A percentile compares a stretch with the other conserved stretches of the same genome.
Conservation (phyloP, 2,797 vertebrate genomes). For the Sebastes taczanowskii region DNA sequence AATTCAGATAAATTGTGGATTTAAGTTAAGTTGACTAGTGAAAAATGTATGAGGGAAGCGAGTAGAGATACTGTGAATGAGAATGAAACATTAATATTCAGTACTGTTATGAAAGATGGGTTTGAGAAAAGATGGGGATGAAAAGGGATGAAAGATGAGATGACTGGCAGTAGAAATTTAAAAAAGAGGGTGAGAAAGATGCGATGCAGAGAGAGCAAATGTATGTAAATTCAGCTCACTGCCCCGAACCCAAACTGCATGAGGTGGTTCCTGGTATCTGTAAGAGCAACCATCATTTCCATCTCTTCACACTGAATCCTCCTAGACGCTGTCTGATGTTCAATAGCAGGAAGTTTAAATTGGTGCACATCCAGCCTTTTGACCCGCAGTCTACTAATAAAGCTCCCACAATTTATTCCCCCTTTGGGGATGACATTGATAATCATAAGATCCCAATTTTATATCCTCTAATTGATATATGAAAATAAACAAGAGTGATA, state of each 20-base stretch:
- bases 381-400: conserved; percentile 52
- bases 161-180: conserved; percentile 52
- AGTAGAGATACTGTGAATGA: conserved; percentile 9
- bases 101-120: conserved; percentile 29
- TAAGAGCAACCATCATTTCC: conserved; percentile 40
- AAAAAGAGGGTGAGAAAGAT: conserved; percentile 31
- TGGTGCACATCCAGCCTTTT: conserved; percentile 47
- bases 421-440: conserved; percentile 68
- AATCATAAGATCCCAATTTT: conserved; percentile 69
- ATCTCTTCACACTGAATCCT: conserved; percentile 44
- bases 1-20: background rate
- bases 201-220: conserved; percentile 16
- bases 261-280: conserved; percentile 7
- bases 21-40: background rate
- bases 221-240: conserved; percentile 57
- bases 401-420: conserved; percentile 44
- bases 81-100: conserved; percentile 60
- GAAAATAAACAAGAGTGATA: conserved; percentile 78
- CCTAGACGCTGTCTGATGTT: conserved; percentile 6
- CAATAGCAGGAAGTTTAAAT: conserved; percentile 37
- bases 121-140: conserved; percentile 37
- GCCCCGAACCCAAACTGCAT: conserved; percentile 16
- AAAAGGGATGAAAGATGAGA: conserved; percentile 47
- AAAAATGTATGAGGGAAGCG: background rate
- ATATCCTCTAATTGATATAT: conserved; percentile 78